Conservation (phyloP, 2,113 vertebrate species). For the Struthidea cinerea region DNA sequence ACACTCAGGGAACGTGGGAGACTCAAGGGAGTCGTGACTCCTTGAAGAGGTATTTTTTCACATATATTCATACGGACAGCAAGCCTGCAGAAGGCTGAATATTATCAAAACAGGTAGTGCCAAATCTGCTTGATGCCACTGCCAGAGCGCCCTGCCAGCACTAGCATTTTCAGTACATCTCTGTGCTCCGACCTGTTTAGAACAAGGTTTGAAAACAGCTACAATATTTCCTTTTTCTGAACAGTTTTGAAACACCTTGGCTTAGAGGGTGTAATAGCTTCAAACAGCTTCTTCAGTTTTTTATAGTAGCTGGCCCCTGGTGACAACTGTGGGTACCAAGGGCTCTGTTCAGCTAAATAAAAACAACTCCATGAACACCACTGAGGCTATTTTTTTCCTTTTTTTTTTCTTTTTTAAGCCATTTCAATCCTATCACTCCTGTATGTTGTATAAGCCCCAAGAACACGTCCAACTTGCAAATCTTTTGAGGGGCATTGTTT, state of each 20-base stretch:
- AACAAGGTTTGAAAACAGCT: not conserved
- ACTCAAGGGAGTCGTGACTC: not conserved
- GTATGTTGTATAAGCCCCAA: not conserved
- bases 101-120: not conserved
- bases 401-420: not conserved
- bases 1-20: not conserved
- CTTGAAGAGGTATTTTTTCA: not conserved
- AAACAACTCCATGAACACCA: not conserved
- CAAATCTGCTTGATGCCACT: not conserved
- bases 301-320: not conserved
- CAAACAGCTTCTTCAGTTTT: not conserved
- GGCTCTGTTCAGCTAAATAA: not conserved
- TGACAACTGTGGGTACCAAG: not conserved
- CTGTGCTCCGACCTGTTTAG: not conserved
- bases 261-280: not conserved
- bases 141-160: not conserved
- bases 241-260: not conserved
- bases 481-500: rapidly evolving
- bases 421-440: not conserved
- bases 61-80: not conserved
- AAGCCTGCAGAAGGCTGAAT: not conserved
- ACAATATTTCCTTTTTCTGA: not conserved
- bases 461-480: rapidly evolving
- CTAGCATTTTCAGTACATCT: not conserved
- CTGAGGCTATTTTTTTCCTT: not conserved